Percentiles rank a stretch among this genome's conserved stretches.
Evolutionary conservation across 2,797 vertebrate genomes (phyloP).

Genomic region (Numenius phaeopus): DNA sequence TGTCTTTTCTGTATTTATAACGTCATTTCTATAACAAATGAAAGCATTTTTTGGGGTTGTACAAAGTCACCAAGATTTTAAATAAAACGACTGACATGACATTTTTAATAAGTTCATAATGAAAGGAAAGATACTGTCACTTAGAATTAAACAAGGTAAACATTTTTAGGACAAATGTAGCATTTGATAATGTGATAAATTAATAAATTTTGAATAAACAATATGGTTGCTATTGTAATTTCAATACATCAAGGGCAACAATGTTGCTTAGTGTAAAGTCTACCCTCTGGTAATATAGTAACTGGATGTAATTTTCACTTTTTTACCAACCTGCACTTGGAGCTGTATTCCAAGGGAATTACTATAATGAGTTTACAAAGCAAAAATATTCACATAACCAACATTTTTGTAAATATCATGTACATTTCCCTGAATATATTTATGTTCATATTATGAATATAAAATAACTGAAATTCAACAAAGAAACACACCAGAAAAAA

Average conservation of each 20-base stretch:
- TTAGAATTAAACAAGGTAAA: neutral
- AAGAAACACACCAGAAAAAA: neutral
- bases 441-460: neutral
- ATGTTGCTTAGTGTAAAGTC: neutral
- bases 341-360: neutral
- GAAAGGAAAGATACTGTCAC: neutral
- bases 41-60: neutral
- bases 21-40: neutral
- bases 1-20: neutral
- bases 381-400: neutral
- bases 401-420: neutral
- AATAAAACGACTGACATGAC: neutral
- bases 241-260: neutral
- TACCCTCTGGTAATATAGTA: neutral
- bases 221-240: neutral
- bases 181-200: neutral
- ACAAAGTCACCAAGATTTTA: neutral
- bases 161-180: neutral
- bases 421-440: neutral
- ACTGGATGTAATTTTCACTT: neutral
- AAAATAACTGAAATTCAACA: neutral
- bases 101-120: neutral
- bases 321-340: neutral
- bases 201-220: neutral
- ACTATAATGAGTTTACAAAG: neutral